Evolutionary conservation across 92 coral and sea anemone species (phyloP).

Genomic region (Micromussa lordhowensis): DNA sequence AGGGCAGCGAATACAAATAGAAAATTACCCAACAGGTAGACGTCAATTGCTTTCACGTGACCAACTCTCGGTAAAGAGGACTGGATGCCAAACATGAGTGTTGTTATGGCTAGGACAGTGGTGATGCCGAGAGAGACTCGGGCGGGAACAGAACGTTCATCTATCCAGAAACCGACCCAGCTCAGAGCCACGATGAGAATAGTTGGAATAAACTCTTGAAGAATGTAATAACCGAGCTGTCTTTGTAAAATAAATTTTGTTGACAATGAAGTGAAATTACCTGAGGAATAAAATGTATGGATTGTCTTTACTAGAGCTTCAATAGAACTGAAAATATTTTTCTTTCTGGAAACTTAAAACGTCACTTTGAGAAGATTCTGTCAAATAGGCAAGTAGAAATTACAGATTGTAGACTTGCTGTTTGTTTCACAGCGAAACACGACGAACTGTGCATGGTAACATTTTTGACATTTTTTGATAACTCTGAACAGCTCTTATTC

Average conservation of each 20-base stretch:
- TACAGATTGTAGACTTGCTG: too few species aligned
- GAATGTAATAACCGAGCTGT: conserved; percentile 56
- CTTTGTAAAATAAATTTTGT: conserved; percentile 51
- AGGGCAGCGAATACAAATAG: conserved; percentile 68
- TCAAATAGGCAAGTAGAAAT: too few species aligned
- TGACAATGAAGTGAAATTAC: conserved; percentile 31
- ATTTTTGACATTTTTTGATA: too few species aligned
- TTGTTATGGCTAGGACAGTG: conserved; percentile 74
- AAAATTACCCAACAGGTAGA: conserved; percentile 61
- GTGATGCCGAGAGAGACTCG: conserved; percentile 80
- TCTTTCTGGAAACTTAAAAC: too few species aligned
- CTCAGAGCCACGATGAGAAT: conserved; percentile 59
- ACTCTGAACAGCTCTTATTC: too few species aligned
- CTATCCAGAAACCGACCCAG: conserved; percentile 81
- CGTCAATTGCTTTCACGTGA: conserved; percentile 68
- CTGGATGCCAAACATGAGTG: conserved; percentile 66
- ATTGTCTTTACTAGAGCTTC: background rate
- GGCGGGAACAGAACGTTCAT: conserved; percentile 76
- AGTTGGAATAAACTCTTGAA: conserved; percentile 63
- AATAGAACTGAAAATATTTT: too few species aligned
- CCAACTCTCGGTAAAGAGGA: conserved; percentile 68
- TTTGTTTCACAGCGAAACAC: too few species aligned
- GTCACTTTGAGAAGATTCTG: too few species aligned
- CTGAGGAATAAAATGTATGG: conserved; percentile 12
- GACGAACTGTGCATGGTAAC: too few species aligned